Base-by-base conservation (phyloP, 2,113 vertebrate species). In the Pholis gunnellus region DNA sequence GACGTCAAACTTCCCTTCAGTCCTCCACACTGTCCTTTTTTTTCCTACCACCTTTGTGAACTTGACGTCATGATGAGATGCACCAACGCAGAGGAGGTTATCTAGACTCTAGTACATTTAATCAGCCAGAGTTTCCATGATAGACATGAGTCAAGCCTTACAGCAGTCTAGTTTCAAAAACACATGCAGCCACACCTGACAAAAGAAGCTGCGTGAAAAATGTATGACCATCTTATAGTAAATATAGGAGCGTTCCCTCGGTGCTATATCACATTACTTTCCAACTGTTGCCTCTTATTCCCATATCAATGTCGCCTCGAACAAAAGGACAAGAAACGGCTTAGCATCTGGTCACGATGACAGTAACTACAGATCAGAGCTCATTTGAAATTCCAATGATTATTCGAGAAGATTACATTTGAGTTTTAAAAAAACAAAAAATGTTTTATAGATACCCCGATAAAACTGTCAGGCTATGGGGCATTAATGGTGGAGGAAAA, bases 191-290 rank as follows among this genome's bases (percentile, higher is more conserved):
- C 52, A 61, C 78, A 82, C 44, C 72, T 52, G 65, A 68, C 15
- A 78, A 88, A 68, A 73, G 73, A 25, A 67, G 61, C n/a, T 0
- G 2, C 40, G 1, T 92, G 42, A 93, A 90, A 90, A 27, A 86
- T 91, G 5, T 6, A 94, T 83, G 77, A 85, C 60, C 66, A 73
- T 63, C 79, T 85, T 71, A 84, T 85, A 67, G 89, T 88, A 90
- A 91, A 92, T 90, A 89, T 87, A 71, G 64, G 48, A 78, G 64
- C 81, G 65, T 46, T 59, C 57, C 22, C 27, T 64, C 1, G 0
- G 14, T 1, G 63, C 52, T 0, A 3, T 72, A 83, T 92, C 86
- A 56, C 17, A 6, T 93, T 86, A 72, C 91, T 77, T 48, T 48
- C 50, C 25, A 73, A 57, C 73, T 38, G 50, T 68, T 75, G 74